These are phyloP conservation scores for Murina feae DNA, from an alignment of 2,113 vertebrate genomes.

Conservation along the genomic window DNA sequence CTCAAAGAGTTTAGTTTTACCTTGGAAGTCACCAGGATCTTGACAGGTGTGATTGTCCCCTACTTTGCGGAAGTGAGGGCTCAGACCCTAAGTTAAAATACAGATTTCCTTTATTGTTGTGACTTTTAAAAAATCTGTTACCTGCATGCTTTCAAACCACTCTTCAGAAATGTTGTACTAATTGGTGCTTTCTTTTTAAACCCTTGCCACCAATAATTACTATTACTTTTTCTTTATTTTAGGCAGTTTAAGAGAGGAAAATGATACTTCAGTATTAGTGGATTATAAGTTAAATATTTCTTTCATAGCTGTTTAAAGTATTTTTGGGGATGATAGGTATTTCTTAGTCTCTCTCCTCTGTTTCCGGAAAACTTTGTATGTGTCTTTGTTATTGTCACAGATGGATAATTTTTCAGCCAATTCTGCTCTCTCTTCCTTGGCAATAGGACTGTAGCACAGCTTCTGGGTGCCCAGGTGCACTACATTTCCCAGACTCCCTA, in stretches of 20 bases:
- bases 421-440: background rate
- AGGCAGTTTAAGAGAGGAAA: background rate
- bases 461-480: background rate
- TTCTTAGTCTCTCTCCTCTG: background rate
- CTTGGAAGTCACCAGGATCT: background rate
- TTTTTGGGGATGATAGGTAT: background rate
- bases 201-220: background rate
- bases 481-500: background rate
- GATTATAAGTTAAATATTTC: background rate
- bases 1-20: background rate
- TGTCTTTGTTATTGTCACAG: background rate
- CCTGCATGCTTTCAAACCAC: background rate
- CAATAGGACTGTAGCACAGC: background rate
- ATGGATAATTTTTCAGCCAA: background rate
- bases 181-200: background rate
- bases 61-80: background rate
- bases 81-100: background rate
- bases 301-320: background rate
- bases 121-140: background rate
- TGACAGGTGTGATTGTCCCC: background rate
- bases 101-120: slow-evolving; percentile 6
- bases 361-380: background rate
- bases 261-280: background rate
- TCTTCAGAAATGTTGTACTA: background rate
- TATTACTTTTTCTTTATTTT: background rate